Conservation (phyloP, 1,140 invertebrate genomes). For the Pogonus chalceus region DNA sequence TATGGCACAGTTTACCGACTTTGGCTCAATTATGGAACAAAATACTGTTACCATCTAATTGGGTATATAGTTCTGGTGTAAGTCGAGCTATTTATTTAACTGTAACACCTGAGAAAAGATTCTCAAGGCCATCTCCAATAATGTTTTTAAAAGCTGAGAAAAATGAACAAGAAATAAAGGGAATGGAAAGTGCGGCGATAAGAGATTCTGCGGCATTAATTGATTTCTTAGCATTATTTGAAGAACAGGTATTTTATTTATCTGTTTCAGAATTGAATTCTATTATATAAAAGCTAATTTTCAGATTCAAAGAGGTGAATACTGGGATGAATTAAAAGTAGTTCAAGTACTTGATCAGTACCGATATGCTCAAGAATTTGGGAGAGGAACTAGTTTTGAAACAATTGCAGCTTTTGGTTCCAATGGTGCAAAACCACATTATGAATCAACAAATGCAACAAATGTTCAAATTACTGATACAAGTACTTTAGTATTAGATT, state of each 20-base stretch:
- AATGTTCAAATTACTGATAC: conserved; percentile 58
- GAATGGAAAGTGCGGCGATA: conserved; percentile 80
- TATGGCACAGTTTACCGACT: conserved; percentile 59
- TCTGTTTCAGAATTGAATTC: conserved; percentile 1
- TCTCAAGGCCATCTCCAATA: conserved; percentile 59
- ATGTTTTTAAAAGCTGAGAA: conserved; percentile 77
- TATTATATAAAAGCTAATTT: conserved; percentile 10
- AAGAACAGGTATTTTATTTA: conserved; percentile 45
- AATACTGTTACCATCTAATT: conserved; percentile 61
- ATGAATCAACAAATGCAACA: conserved; percentile 65
- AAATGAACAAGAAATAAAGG: conserved; percentile 70
- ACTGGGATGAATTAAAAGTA: conserved; percentile 60
- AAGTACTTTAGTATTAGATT: conserved; percentile 58
- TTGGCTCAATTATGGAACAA: conserved; percentile 53
- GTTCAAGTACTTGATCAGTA: conserved; percentile 52
- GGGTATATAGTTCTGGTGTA: conserved; percentile 58
- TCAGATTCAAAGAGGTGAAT: conserved; percentile 30
- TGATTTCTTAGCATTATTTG: conserved; percentile 80
- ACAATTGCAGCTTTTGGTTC: conserved; percentile 85
- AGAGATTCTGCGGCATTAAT: conserved; percentile 83
- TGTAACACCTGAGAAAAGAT: conserved; percentile 47
- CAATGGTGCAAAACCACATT: conserved; percentile 87
- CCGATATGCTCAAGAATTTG: conserved; percentile 55
- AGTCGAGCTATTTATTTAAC: conserved; percentile 64
- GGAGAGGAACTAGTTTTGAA: conserved; percentile 65